Percentiles rank a stretch among this genome's conserved stretches.
phyloP scores from a whole-genome alignment of 2,113 vertebrate species.

The Calonectris borealis region DNA sequence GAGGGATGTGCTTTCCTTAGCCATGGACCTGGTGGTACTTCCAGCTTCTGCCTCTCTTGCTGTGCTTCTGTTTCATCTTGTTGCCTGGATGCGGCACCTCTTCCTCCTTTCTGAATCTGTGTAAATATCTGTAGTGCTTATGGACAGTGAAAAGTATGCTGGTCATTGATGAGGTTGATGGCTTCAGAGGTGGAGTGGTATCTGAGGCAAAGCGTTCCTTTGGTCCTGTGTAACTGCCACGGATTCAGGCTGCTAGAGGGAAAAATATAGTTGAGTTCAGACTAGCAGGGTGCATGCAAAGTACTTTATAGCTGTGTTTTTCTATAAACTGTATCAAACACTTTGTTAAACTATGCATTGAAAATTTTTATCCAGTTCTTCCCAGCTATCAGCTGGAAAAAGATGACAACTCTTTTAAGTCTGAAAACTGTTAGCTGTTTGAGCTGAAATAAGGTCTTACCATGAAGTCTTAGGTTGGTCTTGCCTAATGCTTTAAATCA shows the following conservation, averaged over 20 bases:
- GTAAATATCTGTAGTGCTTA: background rate
- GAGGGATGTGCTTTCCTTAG: background rate
- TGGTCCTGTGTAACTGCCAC: rapidly evolving
- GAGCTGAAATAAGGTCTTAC: background rate
- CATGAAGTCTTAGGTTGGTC: background rate
- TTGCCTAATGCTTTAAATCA: background rate
- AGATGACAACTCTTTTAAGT: background rate
- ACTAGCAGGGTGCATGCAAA: background rate
- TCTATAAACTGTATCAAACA: background rate
- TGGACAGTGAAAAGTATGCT: rapidly evolving
- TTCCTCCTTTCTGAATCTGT: background rate
- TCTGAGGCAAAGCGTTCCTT: background rate
- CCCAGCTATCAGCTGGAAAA: background rate
- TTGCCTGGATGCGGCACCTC: background rate
- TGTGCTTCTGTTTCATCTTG: background rate
- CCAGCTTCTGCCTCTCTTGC: background rate
- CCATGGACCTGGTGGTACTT: background rate
- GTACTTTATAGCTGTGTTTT: background rate
- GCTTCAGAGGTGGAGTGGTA: background rate
- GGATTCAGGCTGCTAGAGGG: background rate
- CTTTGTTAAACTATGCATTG: background rate
- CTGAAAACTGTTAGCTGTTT: background rate
- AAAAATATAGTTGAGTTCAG: background rate
- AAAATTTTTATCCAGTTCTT: background rate
- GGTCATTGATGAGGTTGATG: background rate